Percentiles rank a stretch among this genome's conserved stretches.
Evolutionary conservation across 2,797 vertebrate genomes (phyloP).

Genomic region (Hybognathus amarus): DNA sequence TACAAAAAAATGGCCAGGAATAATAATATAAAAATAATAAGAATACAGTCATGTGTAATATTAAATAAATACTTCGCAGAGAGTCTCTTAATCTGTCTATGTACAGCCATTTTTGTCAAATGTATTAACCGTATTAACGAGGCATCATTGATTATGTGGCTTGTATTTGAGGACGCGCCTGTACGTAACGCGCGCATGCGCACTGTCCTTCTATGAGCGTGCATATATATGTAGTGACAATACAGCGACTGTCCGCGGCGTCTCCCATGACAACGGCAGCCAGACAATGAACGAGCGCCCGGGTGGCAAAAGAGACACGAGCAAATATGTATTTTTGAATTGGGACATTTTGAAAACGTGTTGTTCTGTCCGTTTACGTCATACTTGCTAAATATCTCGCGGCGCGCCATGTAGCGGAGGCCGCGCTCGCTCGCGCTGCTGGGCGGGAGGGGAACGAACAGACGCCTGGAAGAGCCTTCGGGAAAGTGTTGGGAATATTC

Average conservation of each 20-base stretch:
- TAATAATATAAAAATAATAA: neutral
- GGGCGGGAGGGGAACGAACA: conserved; percentile 61
- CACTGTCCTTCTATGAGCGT: neutral
- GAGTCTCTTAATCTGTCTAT: neutral
- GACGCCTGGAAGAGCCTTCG: conserved; percentile 61
- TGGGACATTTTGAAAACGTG: neutral
- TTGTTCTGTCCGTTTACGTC: neutral
- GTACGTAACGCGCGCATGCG: conserved; percentile 27
- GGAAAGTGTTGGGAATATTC: conserved; percentile 8
- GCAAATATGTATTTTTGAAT: neutral
- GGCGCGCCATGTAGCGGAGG: conserved; percentile 70
- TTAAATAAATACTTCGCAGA: neutral
- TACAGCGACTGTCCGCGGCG: conserved; percentile 26
- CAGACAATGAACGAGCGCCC: conserved; percentile 35
- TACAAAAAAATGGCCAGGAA: neutral
- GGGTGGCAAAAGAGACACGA: conserved; percentile 5
- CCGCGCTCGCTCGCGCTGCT: conserved; percentile 67
- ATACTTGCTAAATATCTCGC: conserved; percentile 26
- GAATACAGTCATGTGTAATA: neutral
- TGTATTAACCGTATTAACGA: neutral
- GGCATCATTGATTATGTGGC: conserved; percentile 2
- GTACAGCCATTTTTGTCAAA: neutral
- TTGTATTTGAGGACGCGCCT: neutral
- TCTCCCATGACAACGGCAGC: conserved; percentile 35
- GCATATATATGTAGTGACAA: conserved; percentile 34